Evolutionary conservation across 2,888 invertebrate genomes (phyloP), one percentile per base, ranked within the genome.

Genomic region (Apotomis betuletana): DNA sequence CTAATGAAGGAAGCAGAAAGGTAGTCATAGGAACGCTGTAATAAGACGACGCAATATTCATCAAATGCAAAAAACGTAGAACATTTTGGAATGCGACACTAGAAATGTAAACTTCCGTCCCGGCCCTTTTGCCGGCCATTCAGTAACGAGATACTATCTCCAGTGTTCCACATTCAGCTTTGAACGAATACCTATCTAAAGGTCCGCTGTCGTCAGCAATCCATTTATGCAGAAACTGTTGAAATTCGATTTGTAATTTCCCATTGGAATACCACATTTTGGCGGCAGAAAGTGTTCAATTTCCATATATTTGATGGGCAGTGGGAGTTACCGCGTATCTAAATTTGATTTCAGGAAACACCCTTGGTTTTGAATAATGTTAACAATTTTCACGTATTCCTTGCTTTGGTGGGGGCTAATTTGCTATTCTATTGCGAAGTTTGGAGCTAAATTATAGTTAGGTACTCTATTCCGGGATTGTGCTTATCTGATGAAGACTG

Each of bases 231-330:
- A 57, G 60, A 61, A 70, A 57, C 60, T 15, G 60, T 41, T 38
- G 58, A 51, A 70, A 59, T 13, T 58, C 63, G 46, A 60, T 54
- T 70, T 70, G 65, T 54, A 49, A 70, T 65, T 70, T 70, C 70
- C 65, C 65, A 60, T 65, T 12, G 65, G 65, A 55, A 61, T 70
- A 59, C 36, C 9, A 41, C 36, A 65, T 65, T 65, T 51, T 46
- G 13, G 8, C 15, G 15, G 46, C 5, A 3, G 46, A 57, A 49
- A 59, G 5, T 15, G 55, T 13, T 54, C 36, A 12, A 61, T 54
- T 70, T 59, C 44, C 64, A 59, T 65, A 59, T 4, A 49, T 36
- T 51, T 38, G 27, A 44, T 44, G 59, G 41, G 51, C 27, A 6
- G 49, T n/a, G 62, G 60, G n/a, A 46, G 44, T 5, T 41, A 60